phyloP scores from a whole-genome alignment of 2,113 vertebrate species.

The Eclectus roratus region DNA sequence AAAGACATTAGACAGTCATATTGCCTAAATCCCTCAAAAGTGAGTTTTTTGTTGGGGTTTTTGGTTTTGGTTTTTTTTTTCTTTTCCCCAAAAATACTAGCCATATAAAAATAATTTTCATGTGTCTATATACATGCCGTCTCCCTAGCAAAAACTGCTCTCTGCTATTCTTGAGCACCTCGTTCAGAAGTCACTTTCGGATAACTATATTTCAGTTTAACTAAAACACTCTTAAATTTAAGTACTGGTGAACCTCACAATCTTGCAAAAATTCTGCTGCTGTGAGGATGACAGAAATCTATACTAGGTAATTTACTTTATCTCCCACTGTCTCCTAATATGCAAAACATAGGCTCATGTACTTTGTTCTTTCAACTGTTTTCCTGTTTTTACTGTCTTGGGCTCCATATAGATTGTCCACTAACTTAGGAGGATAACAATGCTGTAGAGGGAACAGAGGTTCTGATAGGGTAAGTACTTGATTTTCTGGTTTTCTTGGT shows the following conservation, averaged over 20 bases:
- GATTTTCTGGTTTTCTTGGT: not conserved
- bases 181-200: not conserved
- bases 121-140: not conserved
- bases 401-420: not conserved
- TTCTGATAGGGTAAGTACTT: not conserved
- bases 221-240: not conserved
- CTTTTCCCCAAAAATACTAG: not conserved
- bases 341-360: not conserved
- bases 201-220: not conserved
- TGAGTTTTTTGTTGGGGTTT: not conserved
- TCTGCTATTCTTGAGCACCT: not conserved
- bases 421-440: not conserved
- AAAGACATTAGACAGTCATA: not conserved
- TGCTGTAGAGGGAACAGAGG: not conserved
- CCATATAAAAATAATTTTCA: conserved; percentile 15
- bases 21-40: not conserved
- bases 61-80: not conserved
- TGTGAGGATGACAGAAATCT: not conserved
- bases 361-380: not conserved
- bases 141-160: not conserved
- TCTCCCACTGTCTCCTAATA: not conserved
- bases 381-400: not conserved
- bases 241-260: not conserved
- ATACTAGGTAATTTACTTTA: not conserved
- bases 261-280: not conserved